A percentile compares a stretch with the other conserved stretches of the same genome.
Conservation (phyloP, 2,113 vertebrate species). For the Gallinago jamesoni region DNA sequence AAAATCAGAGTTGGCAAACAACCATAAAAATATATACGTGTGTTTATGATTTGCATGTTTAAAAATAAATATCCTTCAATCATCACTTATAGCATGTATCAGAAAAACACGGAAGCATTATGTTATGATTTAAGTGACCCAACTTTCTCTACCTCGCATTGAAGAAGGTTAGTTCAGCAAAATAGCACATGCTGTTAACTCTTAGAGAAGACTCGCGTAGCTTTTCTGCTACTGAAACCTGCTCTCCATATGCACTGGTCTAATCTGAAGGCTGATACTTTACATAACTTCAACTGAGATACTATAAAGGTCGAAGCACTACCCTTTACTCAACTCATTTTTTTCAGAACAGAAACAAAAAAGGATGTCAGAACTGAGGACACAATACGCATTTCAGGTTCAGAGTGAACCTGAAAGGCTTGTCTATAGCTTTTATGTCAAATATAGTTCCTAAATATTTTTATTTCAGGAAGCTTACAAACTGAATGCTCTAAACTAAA, state of each 20-base stretch:
- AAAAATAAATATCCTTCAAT: background rate
- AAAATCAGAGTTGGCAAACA: background rate
- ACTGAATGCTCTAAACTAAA: background rate
- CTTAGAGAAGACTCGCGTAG: background rate
- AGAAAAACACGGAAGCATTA: background rate
- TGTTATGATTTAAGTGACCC: background rate
- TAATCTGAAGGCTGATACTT: background rate
- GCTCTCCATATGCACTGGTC: background rate
- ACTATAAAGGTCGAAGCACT: background rate
- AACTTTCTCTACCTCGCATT: accelerated
- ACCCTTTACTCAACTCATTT: background rate
- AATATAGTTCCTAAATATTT: background rate
- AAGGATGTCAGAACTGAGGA: background rate
- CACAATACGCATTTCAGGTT: background rate
- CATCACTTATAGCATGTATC: background rate
- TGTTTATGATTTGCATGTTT: background rate
- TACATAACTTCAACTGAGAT: background rate
- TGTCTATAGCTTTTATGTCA: background rate
- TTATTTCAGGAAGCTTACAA: background rate
- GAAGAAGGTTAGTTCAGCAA: background rate
- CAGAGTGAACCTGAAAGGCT: background rate
- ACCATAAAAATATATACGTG: background rate
- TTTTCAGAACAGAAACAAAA: background rate
- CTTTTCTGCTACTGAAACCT: background rate
- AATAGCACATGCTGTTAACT: background rate